A percentile compares a stretch with the other conserved stretches of the same genome.
These are phyloP conservation scores for Mico argentatus DNA, from an alignment of 2,797 vertebrate species.

Conservation along the genomic window DNA sequence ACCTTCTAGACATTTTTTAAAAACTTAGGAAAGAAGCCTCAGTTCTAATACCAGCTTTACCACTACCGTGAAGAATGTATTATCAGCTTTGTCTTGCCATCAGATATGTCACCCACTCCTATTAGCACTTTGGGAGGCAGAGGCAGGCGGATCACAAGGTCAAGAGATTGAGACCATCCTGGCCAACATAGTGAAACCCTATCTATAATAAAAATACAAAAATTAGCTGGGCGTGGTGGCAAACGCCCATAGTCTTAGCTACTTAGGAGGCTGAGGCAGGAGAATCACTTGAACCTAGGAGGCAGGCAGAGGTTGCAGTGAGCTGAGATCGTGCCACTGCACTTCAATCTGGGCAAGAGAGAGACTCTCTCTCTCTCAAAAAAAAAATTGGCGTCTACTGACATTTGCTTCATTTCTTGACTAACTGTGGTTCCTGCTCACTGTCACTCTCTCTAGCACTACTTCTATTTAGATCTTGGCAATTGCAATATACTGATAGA, in stretches of 20 bases:
- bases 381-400: background rate
- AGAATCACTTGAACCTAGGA: too few relatives aligned
- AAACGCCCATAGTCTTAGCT: too few relatives aligned
- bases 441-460: background rate
- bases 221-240: too few relatives aligned
- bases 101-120: background rate
- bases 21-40: background rate
- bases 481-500: background rate
- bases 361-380: too few relatives aligned
- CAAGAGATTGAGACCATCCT: too few relatives aligned
- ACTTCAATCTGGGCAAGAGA: too few relatives aligned
- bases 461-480: background rate
- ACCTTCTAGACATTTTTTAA: conserved; percentile 74
- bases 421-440: background rate
- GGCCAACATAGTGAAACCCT: too few relatives aligned
- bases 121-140: background rate
- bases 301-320: too few relatives aligned
- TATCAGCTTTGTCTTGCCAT: conserved; percentile 15
- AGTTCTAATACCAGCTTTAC: background rate
- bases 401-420: conserved; percentile 15
- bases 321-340: too few relatives aligned
- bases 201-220: too few relatives aligned
- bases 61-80: background rate
- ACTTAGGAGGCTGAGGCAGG: too few relatives aligned
- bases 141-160: too few relatives aligned